phyloP scores from a whole-genome alignment of 2,113 vertebrate genomes.

The Lepus americanus region DNA sequence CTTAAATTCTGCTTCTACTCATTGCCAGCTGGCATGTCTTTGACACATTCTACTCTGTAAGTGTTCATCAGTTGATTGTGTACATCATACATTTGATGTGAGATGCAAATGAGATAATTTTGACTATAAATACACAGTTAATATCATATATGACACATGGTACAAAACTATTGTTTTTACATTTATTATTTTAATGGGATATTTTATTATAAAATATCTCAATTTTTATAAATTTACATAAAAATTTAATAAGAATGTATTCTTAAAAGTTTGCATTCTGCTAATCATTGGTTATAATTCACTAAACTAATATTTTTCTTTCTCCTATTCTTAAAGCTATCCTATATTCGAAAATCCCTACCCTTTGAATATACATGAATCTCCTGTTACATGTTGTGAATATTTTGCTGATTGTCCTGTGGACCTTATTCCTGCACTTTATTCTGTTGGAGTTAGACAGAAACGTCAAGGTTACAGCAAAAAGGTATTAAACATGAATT shows the following conservation, averaged over 20 bases:
- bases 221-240: background rate
- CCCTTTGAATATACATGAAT: slow-evolving; percentile 98
- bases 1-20: background rate
- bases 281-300: background rate
- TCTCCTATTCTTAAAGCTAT: slow-evolving; percentile 90
- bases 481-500: slow-evolving; percentile 90
- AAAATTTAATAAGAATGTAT: background rate
- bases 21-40: background rate
- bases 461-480: slow-evolving; percentile 99
- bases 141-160: background rate
- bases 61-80: slow-evolving; percentile 2
- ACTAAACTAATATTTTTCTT: slow-evolving; percentile 68
- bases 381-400: slow-evolving; percentile 99
- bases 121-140: background rate
- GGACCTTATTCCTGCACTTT: slow-evolving; percentile 99
- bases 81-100: background rate
- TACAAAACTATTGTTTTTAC: background rate
- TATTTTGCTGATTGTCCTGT: slow-evolving; percentile 98
- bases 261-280: background rate
- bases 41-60: background rate
- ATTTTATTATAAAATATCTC: background rate
- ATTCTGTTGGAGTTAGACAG: slow-evolving; percentile 97
- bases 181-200: background rate
- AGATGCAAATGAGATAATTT: background rate
- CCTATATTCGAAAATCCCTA: slow-evolving; percentile 99